Base-by-base conservation (phyloP, 2,113 vertebrate genomes). In the Myocastor coypus region DNA sequence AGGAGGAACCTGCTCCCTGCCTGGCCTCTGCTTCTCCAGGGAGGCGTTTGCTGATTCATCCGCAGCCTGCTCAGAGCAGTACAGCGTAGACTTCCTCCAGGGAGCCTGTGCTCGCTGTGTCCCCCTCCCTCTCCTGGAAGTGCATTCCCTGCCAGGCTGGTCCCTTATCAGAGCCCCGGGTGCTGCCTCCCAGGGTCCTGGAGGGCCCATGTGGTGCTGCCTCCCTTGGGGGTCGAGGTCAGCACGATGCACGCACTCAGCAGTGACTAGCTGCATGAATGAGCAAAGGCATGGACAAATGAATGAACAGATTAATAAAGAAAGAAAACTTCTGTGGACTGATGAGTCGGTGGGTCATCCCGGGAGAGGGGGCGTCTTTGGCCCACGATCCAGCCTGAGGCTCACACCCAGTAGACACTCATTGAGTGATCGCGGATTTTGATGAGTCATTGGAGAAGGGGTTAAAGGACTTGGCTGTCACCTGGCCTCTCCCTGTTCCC, bases 41-140 rank as follows among this genome's bases (percentile, higher is more conserved):
- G 84, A 94, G 64, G n/a, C 61, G 94, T 92, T 68, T 97, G 97
- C 96, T 92, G 97, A 97, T 50, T 98, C 97, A 98, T 77, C 73
- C 96, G 55, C 55, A 19, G 37, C 52, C 77, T 24, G 69, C 89
- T 85, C 34, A 0, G 90, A 87, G 84, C 26, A 82, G 52, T 0
- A 82, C 26, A 82, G 52, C 0, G 0, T 22, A 87, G 16, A 4
- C 86, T 82, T 89, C 59, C 87, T 68, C 77, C 5, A 5, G 89
- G 85, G 87, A 66, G 26, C 78, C 55, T 0, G 14, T 63, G 57
- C 24, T 52, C 32, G 50, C 55, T 16, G 5, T 4, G 46, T 52
- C 68, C 22, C 5, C 64, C 52, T 50, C 30, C 77, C 77, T 77
- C 42, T 50, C 34, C 14, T 30, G 59, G n/a, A 28, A 37, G 17